phyloP scores from a whole-genome alignment of 2,113 vertebrate genomes.

The Petroica traversi region DNA sequence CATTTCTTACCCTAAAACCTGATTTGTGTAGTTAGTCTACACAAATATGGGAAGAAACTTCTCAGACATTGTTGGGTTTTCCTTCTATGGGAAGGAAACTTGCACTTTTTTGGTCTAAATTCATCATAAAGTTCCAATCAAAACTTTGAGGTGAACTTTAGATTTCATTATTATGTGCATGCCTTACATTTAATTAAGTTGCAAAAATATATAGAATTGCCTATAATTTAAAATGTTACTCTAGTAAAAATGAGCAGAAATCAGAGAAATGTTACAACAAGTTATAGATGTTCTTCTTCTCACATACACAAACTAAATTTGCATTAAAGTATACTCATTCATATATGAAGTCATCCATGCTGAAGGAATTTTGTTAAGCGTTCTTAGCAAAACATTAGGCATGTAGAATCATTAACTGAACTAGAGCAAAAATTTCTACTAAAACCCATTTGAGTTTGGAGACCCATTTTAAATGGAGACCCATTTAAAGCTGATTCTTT shows the following conservation, averaged over 20 bases:
- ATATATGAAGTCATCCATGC: background rate
- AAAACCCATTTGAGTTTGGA: background rate
- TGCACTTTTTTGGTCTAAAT: background rate
- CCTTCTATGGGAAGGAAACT: background rate
- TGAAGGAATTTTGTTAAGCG: background rate
- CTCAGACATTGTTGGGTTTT: background rate
- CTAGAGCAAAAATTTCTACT: background rate
- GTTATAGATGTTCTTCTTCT: background rate
- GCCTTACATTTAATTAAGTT: background rate
- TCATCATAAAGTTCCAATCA: background rate
- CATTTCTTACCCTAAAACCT: background rate
- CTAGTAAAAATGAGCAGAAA: too few relatives aligned
- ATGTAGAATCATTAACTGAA: background rate
- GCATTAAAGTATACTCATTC: background rate
- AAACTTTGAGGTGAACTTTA: background rate
- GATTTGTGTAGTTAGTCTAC: background rate
- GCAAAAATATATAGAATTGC: background rate
- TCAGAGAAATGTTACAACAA: too few relatives aligned
- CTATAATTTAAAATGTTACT: too few relatives aligned
- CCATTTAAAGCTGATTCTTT: background rate
- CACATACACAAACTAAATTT: slow-evolving; percentile 2
- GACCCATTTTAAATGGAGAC: background rate
- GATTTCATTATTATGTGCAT: background rate
- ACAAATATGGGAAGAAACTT: background rate
- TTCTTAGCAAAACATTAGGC: background rate